Conservation (phyloP, 2,797 vertebrate species). For the Delichon dasypus region DNA sequence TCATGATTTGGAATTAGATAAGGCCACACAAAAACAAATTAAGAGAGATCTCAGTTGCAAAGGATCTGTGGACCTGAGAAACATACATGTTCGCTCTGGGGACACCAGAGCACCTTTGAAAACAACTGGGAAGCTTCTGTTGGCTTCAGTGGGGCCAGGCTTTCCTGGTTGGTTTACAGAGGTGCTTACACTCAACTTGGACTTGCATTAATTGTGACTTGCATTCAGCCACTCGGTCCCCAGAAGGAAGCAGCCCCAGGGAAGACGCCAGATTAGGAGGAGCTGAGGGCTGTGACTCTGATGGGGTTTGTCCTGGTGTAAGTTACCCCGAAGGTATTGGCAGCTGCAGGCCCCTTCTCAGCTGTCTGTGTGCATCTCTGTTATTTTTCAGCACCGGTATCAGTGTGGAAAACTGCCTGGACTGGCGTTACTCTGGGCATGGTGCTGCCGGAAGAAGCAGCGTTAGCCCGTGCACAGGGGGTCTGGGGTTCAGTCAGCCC, state of each 20-base stretch:
- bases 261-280: neutral
- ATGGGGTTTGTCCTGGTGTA: neutral
- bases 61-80: neutral
- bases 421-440: fast-evolving
- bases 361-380: neutral
- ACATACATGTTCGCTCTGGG: neutral
- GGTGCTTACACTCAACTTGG: neutral
- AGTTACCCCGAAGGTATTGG: neutral
- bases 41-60: neutral
- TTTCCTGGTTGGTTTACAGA: neutral
- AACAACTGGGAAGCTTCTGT: neutral
- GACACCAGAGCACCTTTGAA: neutral
- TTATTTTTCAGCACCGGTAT: neutral
- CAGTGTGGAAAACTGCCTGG: neutral
- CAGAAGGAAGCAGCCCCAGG: neutral
- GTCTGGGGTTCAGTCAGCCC: neutral
- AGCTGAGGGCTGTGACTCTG: neutral
- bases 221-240: neutral
- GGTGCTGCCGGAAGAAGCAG: neutral
- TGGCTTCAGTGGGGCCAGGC: neutral
- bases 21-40: neutral
- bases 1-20: neutral
- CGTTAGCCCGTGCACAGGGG: fast-evolving
- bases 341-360: neutral
- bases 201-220: neutral